Conservation (phyloP, 2,888 invertebrate genomes). For the Byasa hedistus region DNA sequence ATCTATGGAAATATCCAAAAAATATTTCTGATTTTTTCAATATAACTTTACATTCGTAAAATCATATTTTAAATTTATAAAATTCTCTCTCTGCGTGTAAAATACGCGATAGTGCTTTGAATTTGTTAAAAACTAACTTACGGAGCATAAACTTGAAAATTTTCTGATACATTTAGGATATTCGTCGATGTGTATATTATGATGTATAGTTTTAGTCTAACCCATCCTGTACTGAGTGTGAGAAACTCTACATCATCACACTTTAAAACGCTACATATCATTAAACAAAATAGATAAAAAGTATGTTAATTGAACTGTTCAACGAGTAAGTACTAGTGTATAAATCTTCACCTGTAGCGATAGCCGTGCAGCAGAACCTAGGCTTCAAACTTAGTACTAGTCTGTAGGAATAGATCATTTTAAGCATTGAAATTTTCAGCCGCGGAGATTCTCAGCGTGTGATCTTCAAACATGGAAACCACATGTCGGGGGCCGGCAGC, state of each 20-base stretch:
- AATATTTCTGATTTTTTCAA: too few species aligned
- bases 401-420: constrained; percentile 26
- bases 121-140: too few species aligned
- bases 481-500: constrained; percentile 82
- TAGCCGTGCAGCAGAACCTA: constrained; percentile 16
- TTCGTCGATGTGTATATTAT: background rate
- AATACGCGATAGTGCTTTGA: too few species aligned
- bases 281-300: background rate
- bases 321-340: constrained; percentile 12
- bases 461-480: constrained; percentile 86
- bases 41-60: too few species aligned
- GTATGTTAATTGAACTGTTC: background rate
- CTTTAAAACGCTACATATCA: background rate
- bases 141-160: too few species aligned
- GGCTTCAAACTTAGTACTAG: constrained; percentile 26
- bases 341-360: constrained; percentile 9
- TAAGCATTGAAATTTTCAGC: constrained; percentile 67
- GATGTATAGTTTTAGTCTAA: background rate
- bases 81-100: too few species aligned
- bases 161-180: too few species aligned
- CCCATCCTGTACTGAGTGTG: background rate
- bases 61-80: too few species aligned
- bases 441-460: constrained; percentile 87
- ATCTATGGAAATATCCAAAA: too few species aligned
- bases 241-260: constrained; percentile 2